Evolutionary conservation across 2,888 invertebrate species (phyloP), one percentile per base, ranked within the genome.

Genomic region (Acrobasis repandana): DNA sequence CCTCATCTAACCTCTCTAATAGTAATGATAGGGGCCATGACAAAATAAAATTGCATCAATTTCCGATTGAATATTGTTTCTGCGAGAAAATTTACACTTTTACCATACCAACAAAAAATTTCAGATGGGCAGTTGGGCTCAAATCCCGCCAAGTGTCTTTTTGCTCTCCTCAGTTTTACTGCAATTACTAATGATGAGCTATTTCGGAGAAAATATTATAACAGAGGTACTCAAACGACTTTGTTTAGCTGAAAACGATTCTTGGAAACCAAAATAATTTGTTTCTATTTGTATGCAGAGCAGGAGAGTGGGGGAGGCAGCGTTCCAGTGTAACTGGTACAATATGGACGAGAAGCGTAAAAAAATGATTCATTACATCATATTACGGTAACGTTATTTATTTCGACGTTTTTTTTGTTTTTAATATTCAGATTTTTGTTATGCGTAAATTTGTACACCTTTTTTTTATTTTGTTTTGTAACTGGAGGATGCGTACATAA

Each of bases 101-200:
- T 18, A 50, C n/a, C n/a, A 10, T 2, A 20, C 16, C 18, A 36
- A 36, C 18, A 16, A 14, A 50, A 50, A 50, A 14, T 72, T 73
- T 60, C 69, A 79, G 80, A 75, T 74, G 58, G 79, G 78, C 8
- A 63, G 70, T 18, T 74, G 78, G 72, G 68, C 76, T 33, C 76
- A 83, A 74, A 66, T 84, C 34, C 86, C 87, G 8, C 84, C 81
- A 2, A 77, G 77, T 43, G 59, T 87, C 14, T 69, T 88, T 33
- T 88, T 88, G 64, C 69, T 88, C 3, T 58, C 70, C 2, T 85
- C 86, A 1, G 81, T 86, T 5, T 64, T 88, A 1, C 51, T 86
- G 38, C 88, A 88, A 74, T 85, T 88, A 61, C 69, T 88, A 34
- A 85, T 85, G 80, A 87, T 86, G 78, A 84, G 88, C 64, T 76